Evolutionary conservation across 1,140 invertebrate genomes (phyloP), one percentile per base, ranked within the genome.

Genomic region (Wiebesia pumilae): DNA sequence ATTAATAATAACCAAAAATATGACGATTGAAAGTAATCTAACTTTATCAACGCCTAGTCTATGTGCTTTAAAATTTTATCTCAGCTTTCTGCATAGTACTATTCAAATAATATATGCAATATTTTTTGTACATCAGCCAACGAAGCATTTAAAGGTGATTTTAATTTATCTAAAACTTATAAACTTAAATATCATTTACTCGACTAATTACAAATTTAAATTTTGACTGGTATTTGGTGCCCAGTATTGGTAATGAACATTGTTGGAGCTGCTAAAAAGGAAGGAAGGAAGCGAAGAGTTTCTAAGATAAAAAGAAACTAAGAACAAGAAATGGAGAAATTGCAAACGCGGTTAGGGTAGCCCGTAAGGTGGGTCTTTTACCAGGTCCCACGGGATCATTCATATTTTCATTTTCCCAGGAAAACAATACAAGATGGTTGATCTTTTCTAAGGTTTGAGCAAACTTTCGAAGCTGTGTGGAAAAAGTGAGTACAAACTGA

Each of bases 321-420:
- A 75, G 24, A n/a, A 43, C 21, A 43, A 75, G 16, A 75, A 75
- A 12, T 21, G 21, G 12, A 10, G 3, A 75, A 43, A 38, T n/a
- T 75, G 43, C 71, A 7, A 75, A 75, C 40, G 69, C 3, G 38
- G 69, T 19, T 21, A 24, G 24, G 9, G n/a, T 24, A 33, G 43
- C 21, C 19, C 27, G n/a, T 4, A 43, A 38, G 71, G 43, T n/a
- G 27, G 38, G 27, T 40, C 24, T 75, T 75, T 75, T 9, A 7
- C 24, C 27, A 43, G 43, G 35, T 73, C 35, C 71, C 24, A 7
- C 38, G 27, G 14, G 38, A 75, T 75, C 71, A n/a, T 27, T 75
- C 38, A 43, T 75, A 75, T 75, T 75, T 75, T 43, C 43, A 75
- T 75, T 75, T 40, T 43, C 7, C 33, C 38, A n/a, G 43, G 38